phyloP scores from a whole-genome alignment of 2,797 vertebrate genomes.

The Alosa sapidissima region DNA sequence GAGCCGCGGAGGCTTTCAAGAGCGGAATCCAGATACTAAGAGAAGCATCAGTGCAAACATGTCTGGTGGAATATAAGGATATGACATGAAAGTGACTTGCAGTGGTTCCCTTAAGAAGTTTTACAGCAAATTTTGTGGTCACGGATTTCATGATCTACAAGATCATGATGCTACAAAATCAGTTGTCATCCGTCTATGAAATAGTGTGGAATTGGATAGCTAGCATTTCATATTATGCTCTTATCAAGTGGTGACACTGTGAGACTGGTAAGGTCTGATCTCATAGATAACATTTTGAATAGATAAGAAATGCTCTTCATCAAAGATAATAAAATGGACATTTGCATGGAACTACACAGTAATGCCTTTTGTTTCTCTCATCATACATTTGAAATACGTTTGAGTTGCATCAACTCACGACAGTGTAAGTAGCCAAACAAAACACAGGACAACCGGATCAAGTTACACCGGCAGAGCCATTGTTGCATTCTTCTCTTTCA shows the following conservation, averaged over 20 bases:
- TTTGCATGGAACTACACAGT: not conserved
- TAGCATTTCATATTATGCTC: not conserved
- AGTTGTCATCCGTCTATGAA: not conserved
- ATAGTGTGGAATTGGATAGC: not conserved
- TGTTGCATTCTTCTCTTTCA: not conserved
- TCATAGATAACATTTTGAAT: not conserved
- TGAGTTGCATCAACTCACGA: too few species aligned
- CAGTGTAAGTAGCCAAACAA: not conserved
- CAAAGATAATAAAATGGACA: not conserved
- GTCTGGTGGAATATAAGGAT: too few species aligned
- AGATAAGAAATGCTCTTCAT: not conserved
- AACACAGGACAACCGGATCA: not conserved
- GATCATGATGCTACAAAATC: too few species aligned
- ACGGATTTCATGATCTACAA: too few species aligned
- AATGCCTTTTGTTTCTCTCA: not conserved
- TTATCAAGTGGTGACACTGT: not conserved
- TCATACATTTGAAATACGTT: too few species aligned
- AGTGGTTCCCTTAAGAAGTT: too few species aligned
- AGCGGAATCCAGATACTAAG: too few species aligned
- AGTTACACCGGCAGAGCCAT: not conserved
- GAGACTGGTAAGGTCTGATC: not conserved
- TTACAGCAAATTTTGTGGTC: too few species aligned
- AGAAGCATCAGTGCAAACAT: too few species aligned
- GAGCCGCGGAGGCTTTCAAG: too few species aligned
- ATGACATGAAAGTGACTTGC: too few species aligned